A percentile compares a stretch with the other conserved stretches of the same genome.
These are phyloP conservation scores for Morpho helenor DNA, from an alignment of 2,888 invertebrate species.

Conservation along the genomic window DNA sequence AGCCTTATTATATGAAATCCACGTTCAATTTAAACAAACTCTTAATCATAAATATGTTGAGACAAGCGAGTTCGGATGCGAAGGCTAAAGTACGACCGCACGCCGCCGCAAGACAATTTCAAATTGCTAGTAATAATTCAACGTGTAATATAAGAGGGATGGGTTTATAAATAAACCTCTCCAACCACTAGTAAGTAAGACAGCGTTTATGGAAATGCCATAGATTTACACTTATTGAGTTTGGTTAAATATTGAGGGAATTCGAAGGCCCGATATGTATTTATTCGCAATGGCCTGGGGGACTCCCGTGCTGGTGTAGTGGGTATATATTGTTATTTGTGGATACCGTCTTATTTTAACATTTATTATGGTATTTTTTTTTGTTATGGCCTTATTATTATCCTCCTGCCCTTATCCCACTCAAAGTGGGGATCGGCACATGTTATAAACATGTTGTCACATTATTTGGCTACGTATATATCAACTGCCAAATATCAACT, in stretches of 20 bases:
- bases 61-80: slow-evolving; percentile 27
- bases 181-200: slow-evolving; percentile 36
- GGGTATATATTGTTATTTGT: background rate
- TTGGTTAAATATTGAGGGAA: slow-evolving; percentile 30
- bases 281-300: slow-evolving; percentile 14
- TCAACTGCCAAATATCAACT: too few species aligned
- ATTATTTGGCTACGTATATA: too few species aligned
- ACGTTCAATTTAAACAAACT: slow-evolving; percentile 25
- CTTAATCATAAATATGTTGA: slow-evolving; percentile 25
- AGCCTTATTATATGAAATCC: background rate
- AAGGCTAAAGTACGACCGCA: slow-evolving; percentile 29
- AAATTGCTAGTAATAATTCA: slow-evolving; percentile 46
- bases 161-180: slow-evolving; percentile 42
- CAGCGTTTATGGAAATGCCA: slow-evolving; percentile 43
- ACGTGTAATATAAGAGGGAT: slow-evolving; percentile 40
- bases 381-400: too few species aligned
- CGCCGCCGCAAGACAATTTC: slow-evolving; percentile 44
- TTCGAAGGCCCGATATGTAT: slow-evolving; percentile 18
- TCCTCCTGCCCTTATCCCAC: too few species aligned
- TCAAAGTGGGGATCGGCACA: too few species aligned
- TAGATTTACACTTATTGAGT: slow-evolving; percentile 47
- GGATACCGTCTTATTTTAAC: background rate
- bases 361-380: too few species aligned
- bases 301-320: slow-evolving; percentile 3
- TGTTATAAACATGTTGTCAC: too few species aligned